Evolutionary conservation across 2,888 invertebrate species (phyloP).

Genomic region (Lasius fuliginosus): DNA sequence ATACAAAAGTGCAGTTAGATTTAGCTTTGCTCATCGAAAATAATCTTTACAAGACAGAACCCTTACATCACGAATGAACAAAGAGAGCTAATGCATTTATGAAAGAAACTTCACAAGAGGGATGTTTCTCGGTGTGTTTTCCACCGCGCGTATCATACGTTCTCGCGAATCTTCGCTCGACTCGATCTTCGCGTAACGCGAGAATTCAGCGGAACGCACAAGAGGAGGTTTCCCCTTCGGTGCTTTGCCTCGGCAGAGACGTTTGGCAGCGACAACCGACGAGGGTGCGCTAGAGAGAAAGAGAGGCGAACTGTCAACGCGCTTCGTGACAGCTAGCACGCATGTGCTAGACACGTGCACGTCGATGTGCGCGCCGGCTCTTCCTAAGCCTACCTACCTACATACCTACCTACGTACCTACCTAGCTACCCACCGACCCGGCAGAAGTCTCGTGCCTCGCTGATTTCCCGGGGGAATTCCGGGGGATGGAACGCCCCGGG

Average conservation of each 20-base stretch:
- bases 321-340: constrained; percentile 67
- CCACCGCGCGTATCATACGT: background rate
- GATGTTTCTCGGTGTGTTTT: too few relatives aligned
- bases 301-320: constrained; percentile 62
- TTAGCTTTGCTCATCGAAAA: background rate
- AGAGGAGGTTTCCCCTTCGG: background rate
- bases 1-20: background rate
- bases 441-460: constrained; percentile 79
- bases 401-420: constrained; percentile 62
- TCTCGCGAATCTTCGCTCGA: constrained; percentile 10
- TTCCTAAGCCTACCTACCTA: constrained; percentile 48
- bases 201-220: background rate
- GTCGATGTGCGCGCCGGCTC: constrained; percentile 55
- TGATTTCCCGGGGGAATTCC: constrained; percentile 84
- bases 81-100: background rate
- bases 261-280: background rate
- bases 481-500: constrained; percentile 66
- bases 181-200: background rate
- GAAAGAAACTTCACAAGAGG: background rate
- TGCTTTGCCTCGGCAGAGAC: background rate
- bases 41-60: background rate
- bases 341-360: constrained; percentile 70
- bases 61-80: background rate
- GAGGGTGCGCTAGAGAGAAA: constrained; percentile 9
- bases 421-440: constrained; percentile 69